phyloP scores from a whole-genome alignment of 2,797 vertebrate species.

The Apogon talboti region DNA sequence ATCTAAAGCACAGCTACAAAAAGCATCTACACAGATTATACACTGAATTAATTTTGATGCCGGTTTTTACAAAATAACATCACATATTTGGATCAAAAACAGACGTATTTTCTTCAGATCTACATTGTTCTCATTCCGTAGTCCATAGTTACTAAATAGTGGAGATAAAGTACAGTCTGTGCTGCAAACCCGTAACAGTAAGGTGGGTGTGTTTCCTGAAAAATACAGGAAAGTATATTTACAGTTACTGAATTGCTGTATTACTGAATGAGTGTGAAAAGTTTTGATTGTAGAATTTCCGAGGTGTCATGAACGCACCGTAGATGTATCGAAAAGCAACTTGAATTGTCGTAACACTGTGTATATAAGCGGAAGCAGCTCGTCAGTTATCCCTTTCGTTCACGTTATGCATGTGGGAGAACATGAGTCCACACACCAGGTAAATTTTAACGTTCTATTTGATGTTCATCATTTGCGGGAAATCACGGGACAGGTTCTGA shows the following conservation, averaged over 20 bases:
- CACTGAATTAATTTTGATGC: too few relatives aligned
- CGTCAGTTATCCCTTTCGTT: background rate
- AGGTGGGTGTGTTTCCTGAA: background rate
- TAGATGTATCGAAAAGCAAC: conserved; percentile 34
- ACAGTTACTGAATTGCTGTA: background rate
- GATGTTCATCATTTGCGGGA: too few relatives aligned
- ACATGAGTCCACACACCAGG: rapidly evolving
- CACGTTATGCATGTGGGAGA: rapidly evolving
- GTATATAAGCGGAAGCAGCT: conserved; percentile 21
- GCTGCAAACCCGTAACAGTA: background rate
- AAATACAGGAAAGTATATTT: background rate
- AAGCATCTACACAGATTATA: too few relatives aligned
- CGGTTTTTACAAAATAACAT: too few relatives aligned
- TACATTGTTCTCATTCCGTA: too few relatives aligned
- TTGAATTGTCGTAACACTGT: conserved; percentile 45
- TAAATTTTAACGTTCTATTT: background rate
- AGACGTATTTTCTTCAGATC: too few relatives aligned
- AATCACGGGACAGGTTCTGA: too few relatives aligned
- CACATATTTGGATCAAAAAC: too few relatives aligned
- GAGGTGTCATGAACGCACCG: background rate
- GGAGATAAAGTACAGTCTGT: too few relatives aligned
- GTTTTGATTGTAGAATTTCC: background rate
- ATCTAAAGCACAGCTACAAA: too few relatives aligned
- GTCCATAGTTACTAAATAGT: too few relatives aligned
- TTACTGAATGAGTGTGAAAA: background rate